These are phyloP conservation scores for Hetaerina titia DNA, from an alignment of 2,888 invertebrate genomes.

Conservation along the genomic window DNA sequence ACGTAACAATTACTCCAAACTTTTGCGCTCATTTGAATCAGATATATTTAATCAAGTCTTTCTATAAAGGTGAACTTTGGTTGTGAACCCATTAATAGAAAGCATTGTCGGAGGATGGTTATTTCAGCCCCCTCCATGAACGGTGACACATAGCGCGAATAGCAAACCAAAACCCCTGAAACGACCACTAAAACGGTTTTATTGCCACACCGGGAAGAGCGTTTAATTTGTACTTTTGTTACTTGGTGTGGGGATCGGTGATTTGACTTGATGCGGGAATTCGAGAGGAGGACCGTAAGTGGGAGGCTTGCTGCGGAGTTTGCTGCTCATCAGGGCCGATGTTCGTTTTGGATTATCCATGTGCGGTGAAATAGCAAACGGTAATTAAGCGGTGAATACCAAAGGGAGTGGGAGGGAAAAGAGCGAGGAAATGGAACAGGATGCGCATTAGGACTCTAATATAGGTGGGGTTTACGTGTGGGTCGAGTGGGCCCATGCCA, in stretches of 20 bases:
- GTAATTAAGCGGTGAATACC: slow-evolving; percentile 23
- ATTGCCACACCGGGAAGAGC: background rate
- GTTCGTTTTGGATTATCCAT: background rate
- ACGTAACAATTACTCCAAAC: background rate
- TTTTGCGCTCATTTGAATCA: background rate
- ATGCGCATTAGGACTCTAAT: background rate
- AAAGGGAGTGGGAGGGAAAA: background rate
- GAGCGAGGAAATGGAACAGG: background rate
- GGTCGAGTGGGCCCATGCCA: background rate
- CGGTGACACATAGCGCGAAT: background rate
- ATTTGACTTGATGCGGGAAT: background rate
- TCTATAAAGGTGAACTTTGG: background rate
- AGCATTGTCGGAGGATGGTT: background rate
- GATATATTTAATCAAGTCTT: background rate
- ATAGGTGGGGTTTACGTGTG: background rate
- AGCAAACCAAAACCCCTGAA: background rate
- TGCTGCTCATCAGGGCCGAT: background rate
- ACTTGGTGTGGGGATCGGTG: background rate
- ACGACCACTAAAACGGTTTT: slow-evolving; percentile 31
- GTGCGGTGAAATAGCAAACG: slow-evolving; percentile 37
- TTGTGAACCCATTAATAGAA: background rate
- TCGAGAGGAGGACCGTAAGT: background rate
- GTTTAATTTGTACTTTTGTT: background rate
- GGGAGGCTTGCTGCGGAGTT: background rate
- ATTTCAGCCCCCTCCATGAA: background rate